Conservation (phyloP, 2,113 vertebrate genomes). For the Nipponia nippon region DNA sequence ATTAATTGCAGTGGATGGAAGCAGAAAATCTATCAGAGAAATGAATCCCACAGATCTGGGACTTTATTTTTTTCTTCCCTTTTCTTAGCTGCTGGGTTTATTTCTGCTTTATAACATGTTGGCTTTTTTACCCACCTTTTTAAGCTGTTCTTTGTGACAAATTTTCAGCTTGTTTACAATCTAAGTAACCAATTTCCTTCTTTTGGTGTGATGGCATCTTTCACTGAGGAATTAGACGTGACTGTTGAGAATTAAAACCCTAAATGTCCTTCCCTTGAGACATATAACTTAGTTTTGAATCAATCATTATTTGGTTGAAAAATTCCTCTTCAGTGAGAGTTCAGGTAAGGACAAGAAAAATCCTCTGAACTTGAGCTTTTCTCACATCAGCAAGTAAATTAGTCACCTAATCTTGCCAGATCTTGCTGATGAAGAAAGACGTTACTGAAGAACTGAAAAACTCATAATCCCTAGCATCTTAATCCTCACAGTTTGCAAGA, state of each 20-base stretch:
- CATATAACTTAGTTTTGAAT: background rate
- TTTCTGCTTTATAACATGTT: background rate
- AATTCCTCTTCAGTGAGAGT: background rate
- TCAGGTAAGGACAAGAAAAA: conserved; percentile 48
- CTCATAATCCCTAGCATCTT: background rate
- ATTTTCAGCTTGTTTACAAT: background rate
- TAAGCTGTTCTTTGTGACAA: background rate
- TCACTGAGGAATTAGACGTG: conserved; percentile 2
- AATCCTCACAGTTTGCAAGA: background rate
- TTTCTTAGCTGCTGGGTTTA: background rate
- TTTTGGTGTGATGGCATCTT: background rate
- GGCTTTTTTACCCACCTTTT: background rate
- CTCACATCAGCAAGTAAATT: conserved; percentile 42
- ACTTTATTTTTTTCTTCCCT: background rate
- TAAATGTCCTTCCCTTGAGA: background rate
- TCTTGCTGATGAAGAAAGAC: background rate
- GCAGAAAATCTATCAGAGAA: background rate
- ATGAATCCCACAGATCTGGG: background rate
- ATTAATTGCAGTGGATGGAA: conserved; percentile 11
- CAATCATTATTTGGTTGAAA: background rate
- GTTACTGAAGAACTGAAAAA: background rate
- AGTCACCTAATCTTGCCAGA: conserved; percentile 41
- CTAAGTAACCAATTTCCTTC: background rate
- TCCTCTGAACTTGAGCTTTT: background rate
- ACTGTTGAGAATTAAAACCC: conserved; percentile 26